Conservation (phyloP, 2,888 invertebrate species). For the Epinotia ramella region DNA sequence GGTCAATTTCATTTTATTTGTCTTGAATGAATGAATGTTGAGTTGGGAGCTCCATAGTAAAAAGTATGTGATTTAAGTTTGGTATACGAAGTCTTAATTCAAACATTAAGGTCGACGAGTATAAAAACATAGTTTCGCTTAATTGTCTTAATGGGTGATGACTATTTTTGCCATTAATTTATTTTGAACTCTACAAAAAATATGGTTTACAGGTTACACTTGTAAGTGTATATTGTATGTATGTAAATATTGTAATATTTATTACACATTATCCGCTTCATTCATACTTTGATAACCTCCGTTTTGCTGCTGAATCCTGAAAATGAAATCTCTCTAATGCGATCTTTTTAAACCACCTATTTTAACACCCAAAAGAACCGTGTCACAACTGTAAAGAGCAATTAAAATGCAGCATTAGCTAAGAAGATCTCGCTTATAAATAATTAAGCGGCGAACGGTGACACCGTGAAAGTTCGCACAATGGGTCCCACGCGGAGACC, state of each 20-base stretch:
- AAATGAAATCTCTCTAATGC: background rate
- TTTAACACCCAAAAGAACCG: constrained; percentile 20
- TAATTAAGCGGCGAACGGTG: constrained; percentile 74
- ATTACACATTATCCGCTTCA: background rate
- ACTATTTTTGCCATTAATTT: background rate
- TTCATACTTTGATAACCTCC: too few relatives aligned
- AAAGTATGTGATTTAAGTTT: too few relatives aligned
- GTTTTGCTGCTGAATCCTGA: background rate
- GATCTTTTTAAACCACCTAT: background rate
- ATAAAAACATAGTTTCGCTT: too few relatives aligned
- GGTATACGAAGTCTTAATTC: too few relatives aligned
- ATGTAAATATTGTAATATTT: too few relatives aligned
- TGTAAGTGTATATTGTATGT: too few relatives aligned
- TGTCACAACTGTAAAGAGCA: constrained; percentile 34
- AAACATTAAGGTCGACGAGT: too few relatives aligned
- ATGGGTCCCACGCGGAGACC: constrained; percentile 43
- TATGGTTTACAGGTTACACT: background rate
- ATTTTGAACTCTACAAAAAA: background rate
- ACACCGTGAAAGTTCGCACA: constrained; percentile 59
- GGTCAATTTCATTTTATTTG: too few relatives aligned
- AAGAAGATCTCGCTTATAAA: constrained; percentile 55
- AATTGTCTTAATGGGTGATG: too few relatives aligned
- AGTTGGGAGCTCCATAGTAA: too few relatives aligned
- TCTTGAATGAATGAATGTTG: too few relatives aligned
- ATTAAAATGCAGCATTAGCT: constrained; percentile 34